Base-by-base conservation (phyloP, 1,140 invertebrate species). In the Pseudomyrmex concolor region DNA sequence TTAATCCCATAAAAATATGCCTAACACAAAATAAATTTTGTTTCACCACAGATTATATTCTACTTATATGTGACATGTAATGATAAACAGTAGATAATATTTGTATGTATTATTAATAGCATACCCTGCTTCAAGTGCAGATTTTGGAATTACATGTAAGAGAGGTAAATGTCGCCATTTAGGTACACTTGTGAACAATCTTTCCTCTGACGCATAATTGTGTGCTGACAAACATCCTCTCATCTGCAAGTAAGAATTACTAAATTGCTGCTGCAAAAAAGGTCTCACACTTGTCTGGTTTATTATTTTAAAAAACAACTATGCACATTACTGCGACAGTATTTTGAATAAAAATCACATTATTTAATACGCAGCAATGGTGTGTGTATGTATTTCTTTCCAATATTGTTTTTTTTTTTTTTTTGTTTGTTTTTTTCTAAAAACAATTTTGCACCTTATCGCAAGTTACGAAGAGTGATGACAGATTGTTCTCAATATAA, bases 1-100 rank as follows among this genome's bases (percentile, higher is more conserved):
- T 98, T 88, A 99, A 97, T 9, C 98, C 98, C 96, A 99, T 97
- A 92, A 98, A 97, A 55, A 99, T 96, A 94, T 99, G 97, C 83
- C 96, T 96, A 86, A 17, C 45, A 17, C 45, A 84, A 90, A 94
- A 92, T 92, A 91, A 87, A 78, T 71, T 83, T 55, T 34, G 34
- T 48, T 45, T 72, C 43, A 67, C 83, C 54, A 78, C 0, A 74
- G 13, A 15, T 2, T 54, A n/a, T 10, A n/a, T 68, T 15, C 2
- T 43, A 48, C 5, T 60, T 51, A 13, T 8, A 60, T 12, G 15
- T 3, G 7, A 51, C 4, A 25, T 17, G 7, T 0, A 10, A 10
- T 60, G 5, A 3, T 34, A 74, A 50, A 25, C 13, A 62, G 63
- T 73, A 2, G 15, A 54, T 8, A 57, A 57, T 62, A 50, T 7